Evolutionary conservation across 2,797 vertebrate species (phyloP), one percentile per base, ranked within the genome.

Genomic region (Pelobates cultripes): DNA sequence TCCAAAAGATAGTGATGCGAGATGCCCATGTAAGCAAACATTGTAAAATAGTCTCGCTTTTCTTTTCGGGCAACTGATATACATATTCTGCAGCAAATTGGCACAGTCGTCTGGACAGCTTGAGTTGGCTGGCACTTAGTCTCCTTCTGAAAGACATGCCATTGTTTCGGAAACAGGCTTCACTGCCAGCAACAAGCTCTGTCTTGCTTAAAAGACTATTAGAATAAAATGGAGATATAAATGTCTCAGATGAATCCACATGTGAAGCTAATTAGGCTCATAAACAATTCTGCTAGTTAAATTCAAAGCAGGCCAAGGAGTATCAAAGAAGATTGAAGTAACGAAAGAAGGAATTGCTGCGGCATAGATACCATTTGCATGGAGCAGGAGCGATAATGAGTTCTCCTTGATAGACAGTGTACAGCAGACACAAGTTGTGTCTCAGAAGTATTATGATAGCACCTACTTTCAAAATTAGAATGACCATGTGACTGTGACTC

Each of bases 161-260:
- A 83, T 75, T 83, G 82, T 79, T 55, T 83, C 53, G 17, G 13
- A 70, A 75, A 61, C 55, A 17, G 13, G 55, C 72, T 73, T 64
- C 44, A 70, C 12, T 83, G 77, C 77, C 67, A 75, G 67, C 68
- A 47, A 61, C 69, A 55, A 68, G 66, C 72, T 74, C 71, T 28
- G 43, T 83, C 81, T 75, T 55, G 61, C 77, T 84, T 75, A 75
- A 84, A 75, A 73, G 73, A 60, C 73, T 60, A 79, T 84, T 84
- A 79, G 77, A 76, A 68, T 51, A 28, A 84, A 79, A 84, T 80
- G 7, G 68, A 79, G 60, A 84, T 80, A 80, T 79, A 80, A 79
- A 83, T 79, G 82, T 75, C 77, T 79, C 12, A 79, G 77, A 71
- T 72, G 55, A 75, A 76, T 76, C 60, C 77, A 80, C 73, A 75